Evolutionary conservation across 2,113 vertebrate genomes (phyloP), one percentile per base, ranked within the genome.

Genomic region (Crotalus viridis): DNA sequence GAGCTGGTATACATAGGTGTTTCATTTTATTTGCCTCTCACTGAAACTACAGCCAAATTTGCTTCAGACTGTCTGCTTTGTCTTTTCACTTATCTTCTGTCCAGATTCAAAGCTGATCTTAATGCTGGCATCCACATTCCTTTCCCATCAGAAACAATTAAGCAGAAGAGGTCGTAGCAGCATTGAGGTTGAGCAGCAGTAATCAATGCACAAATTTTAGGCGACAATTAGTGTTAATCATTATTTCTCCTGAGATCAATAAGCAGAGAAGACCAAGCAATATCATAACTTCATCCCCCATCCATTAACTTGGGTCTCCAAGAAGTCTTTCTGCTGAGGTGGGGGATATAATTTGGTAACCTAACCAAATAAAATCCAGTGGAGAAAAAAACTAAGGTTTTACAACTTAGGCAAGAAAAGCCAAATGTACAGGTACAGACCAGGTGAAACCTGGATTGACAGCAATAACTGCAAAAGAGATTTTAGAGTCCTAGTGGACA

Each of bases 241-340:
- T n/a, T 91, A 39, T 91, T 94, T 74, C 24, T 92, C 26, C 26
- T 6, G 94, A 15, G 24, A 89, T 95, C 94, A 93, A 85, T 94
- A 96, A 95, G 92, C 57, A 91, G 51, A 87, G 3, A 93, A 94
- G 13, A 2, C 17, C 24, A 90, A 91, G 92, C 55, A 51, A 81
- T 3, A 1, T 39, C 19, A 54, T 54, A 64, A 33, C 89, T 93
- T 92, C 85, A 15, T 93, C 91, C 90, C 15, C 1, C 69, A 91
- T 89, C 57, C 61, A 19, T 81, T 46, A 13, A 22, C 39, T 85
- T 61, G 21, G 5, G 19, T 87, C 88, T 90, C 91, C 95, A 90
- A 90, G 21, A 94, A 51, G 43, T 6, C 5, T 89, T 48, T 39
- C 54, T 52, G 43, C 7, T 17, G 4, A 46, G 8, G 4, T 55